Evolutionary conservation across 2,888 invertebrate genomes (phyloP), one percentile per base, ranked within the genome.

Genomic region (Daptonema setosum): DNA sequence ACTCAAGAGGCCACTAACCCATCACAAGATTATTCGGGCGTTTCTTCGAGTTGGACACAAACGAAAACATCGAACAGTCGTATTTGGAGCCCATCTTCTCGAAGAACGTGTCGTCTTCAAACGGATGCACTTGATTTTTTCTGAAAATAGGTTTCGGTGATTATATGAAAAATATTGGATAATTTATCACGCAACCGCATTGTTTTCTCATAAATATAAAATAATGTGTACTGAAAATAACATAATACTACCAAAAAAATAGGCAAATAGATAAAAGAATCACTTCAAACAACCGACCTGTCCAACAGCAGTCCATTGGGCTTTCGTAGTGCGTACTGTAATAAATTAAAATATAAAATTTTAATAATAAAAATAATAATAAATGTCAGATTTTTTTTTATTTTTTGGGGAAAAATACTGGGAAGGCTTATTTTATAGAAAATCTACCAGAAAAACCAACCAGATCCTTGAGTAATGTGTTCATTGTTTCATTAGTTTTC

Each of bases 31-130:
- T 93, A 69, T 91, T 80, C 0, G 93, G 93, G 20, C 91, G 78
- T 24, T 97, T 97, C 73, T 97, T 97, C 54, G 83, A 85, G 68
- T 91, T 85, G 1, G 85, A 84, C 2, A 83, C 87, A 69, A 91
- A 83, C 61, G 85, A 79, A 73, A 97, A 97, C 29, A 95, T 72
- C 0, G 90, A 81, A 20, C 86, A 80, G 72, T 95, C 87, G 69
- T 83, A 80, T 72, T 88, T 91, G 65, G 79, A 54, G 47, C 83
- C 80, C 47, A 74, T 66, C 11, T 62, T 64, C 73, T 86, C 85
- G 61, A 95, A 75, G 2, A 83, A 80, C 1, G 83, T 80, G 0
- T 80, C 77, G 75, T 93, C 84, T 75, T 95, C 95, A 73, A 97
- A 93, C 0, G 56, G 53, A 29, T 55, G 28, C 28, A 3, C 41